These are phyloP conservation scores for Cassiopea andromeda DNA, from an alignment of 30 jellyfish, hydroid and myxozoan genomes.

Conservation along the genomic window DNA sequence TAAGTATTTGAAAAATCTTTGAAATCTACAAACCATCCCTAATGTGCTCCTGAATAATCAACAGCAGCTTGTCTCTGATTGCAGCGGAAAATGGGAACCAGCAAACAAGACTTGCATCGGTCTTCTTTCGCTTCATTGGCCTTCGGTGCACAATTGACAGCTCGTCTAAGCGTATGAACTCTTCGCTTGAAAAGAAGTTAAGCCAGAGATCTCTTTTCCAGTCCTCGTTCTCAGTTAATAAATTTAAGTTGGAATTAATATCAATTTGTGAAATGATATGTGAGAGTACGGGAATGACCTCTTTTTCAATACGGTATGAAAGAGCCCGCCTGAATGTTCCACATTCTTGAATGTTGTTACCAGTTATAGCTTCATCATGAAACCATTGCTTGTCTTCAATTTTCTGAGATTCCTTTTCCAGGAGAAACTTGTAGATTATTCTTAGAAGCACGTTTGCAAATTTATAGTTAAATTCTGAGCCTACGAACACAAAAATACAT, in stretches of 20 bases:
- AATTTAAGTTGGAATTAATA: constrained; percentile 44
- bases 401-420: constrained; percentile 30
- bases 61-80: constrained; percentile 12
- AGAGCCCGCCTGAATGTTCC: constrained; percentile 87
- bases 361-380: constrained; percentile 75
- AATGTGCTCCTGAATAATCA: constrained; percentile 18
- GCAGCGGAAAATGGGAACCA: constrained; percentile 62
- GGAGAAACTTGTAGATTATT: constrained; percentile 19
- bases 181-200: constrained; percentile 24
- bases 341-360: constrained; percentile 66
- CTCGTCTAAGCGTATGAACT: constrained; percentile 11
- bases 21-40: constrained; percentile 6
- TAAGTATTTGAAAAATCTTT: background rate
- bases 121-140: constrained; percentile 8
- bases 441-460: constrained; percentile 22
- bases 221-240: constrained; percentile 9
- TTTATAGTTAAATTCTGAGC: background rate
- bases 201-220: constrained; percentile 41
- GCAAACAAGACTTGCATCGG: constrained; percentile 1
- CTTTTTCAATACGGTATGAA: constrained; percentile 67
- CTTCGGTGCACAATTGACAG: background rate
- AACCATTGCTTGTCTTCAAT: constrained; percentile 62
- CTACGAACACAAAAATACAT: background rate
- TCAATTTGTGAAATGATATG: constrained; percentile 49
- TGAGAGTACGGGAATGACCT: constrained; percentile 58